Percentiles rank a stretch among this genome's conserved stretches.
phyloP scores from a whole-genome alignment of 2,888 invertebrate species.

The Xestia sexstrigata region DNA sequence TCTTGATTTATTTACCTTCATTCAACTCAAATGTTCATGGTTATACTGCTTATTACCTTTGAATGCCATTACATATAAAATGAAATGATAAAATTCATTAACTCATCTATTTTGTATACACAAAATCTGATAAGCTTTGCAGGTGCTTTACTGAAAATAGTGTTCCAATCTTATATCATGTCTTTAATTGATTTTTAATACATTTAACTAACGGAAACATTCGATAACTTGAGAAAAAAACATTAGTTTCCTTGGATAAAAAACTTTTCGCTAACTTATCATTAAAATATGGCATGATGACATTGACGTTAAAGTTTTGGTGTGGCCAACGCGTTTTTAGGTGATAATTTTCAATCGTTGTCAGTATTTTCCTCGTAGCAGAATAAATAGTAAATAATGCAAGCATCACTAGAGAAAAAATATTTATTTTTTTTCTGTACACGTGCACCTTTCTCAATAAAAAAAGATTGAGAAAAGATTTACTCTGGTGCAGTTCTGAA shows the following conservation, averaged over 20 bases:
- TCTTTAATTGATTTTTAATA: slow-evolving; percentile 46
- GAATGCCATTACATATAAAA: slow-evolving; percentile 34
- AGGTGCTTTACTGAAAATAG: slow-evolving; percentile 47
- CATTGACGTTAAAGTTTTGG: not conserved
- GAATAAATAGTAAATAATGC: not conserved
- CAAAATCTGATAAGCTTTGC: slow-evolving; percentile 55
- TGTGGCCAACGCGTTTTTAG: not conserved
- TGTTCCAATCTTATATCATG: slow-evolving; percentile 38
- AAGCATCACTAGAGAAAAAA: not conserved
- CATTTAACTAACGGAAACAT: slow-evolving; percentile 15
- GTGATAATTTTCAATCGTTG: not conserved
- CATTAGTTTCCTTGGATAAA: not conserved
- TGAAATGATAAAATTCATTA: slow-evolving; percentile 45
- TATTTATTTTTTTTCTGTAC: not conserved
- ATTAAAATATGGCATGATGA: not conserved
- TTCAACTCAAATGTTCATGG: not conserved
- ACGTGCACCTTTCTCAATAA: not conserved
- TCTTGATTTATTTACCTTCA: slow-evolving; percentile 7
- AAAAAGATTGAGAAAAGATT: not conserved
- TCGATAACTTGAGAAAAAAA: not conserved
- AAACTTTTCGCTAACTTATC: not conserved
- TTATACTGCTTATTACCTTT: no score
- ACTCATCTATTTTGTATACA: slow-evolving; percentile 48
- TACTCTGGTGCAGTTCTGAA: no score
- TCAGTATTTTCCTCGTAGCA: not conserved